A percentile compares a stretch with the other conserved stretches of the same genome.
phyloP scores from a whole-genome alignment of 2,888 invertebrate genomes.

The Ashinkailepas kermadecensis region DNA sequence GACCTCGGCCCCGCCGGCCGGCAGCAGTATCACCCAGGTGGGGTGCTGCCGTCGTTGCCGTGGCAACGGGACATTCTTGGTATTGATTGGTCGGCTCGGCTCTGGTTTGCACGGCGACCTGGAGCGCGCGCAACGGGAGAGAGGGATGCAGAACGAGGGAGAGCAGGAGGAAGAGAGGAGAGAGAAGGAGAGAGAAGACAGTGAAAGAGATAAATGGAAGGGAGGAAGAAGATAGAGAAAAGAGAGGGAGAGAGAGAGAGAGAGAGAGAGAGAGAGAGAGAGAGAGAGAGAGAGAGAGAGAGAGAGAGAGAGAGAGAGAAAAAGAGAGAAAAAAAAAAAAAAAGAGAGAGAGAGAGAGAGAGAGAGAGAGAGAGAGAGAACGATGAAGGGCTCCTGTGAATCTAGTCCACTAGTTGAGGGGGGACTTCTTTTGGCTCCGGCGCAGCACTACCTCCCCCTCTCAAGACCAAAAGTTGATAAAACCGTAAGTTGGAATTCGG shows the following conservation, averaged over 20 bases:
- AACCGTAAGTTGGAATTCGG: too few relatives aligned
- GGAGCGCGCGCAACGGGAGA: not conserved
- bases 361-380: not conserved
- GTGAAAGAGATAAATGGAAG: too few relatives aligned
- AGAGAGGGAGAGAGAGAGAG: not conserved
- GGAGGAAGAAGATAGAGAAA: too few relatives aligned
- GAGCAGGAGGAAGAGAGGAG: not conserved
- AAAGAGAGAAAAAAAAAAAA: too few relatives aligned
- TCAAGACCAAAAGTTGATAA: too few relatives aligned
- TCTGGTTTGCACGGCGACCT: not conserved
- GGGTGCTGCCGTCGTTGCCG: not conserved
- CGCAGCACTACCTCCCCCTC: too few relatives aligned
- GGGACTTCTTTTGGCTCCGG: too few relatives aligned
- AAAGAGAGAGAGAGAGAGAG: not conserved
- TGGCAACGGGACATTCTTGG: slow-evolving; percentile 1
- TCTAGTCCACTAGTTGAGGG: too few relatives aligned
- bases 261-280: not conserved
- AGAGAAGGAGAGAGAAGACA: not conserved
- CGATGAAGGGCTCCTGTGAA: too few relatives aligned
- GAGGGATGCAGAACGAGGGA: not conserved
- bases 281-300: not conserved
- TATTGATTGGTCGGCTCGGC: slow-evolving; percentile 3
- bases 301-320: not conserved
- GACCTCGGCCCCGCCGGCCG: not conserved
- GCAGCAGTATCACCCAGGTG: not conserved